These are phyloP conservation scores for Rhamnusium bicolor DNA, from an alignment of 2,888 invertebrate species.

Conservation along the genomic window DNA sequence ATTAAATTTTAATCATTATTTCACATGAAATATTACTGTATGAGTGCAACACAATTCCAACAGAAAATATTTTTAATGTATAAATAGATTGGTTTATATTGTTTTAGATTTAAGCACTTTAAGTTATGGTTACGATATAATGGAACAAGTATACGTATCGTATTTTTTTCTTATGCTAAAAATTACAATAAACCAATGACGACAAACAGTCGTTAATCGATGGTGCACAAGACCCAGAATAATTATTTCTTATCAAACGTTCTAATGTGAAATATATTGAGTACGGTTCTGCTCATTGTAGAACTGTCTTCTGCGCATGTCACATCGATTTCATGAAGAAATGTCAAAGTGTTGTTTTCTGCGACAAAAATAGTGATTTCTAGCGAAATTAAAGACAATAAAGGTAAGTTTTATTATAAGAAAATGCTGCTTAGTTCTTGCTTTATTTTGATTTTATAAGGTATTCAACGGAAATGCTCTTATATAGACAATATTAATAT, in stretches of 20 bases:
- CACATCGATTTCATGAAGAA: slow-evolving; percentile 47
- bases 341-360: slow-evolving; percentile 56
- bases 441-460: neutral
- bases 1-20: no score
- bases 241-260: neutral
- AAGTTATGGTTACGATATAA: no score
- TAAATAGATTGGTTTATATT: no score
- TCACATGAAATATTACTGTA: no score
- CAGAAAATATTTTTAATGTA: no score
- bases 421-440: neutral
- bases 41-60: no score
- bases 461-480: neutral
- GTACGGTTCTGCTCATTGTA: slow-evolving; percentile 40
- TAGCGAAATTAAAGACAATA: slow-evolving; percentile 51
- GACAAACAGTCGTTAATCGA: neutral
- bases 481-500: slow-evolving; percentile 5
- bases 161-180: no score
- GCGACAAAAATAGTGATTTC: slow-evolving; percentile 44
- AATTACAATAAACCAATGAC: no score
- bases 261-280: slow-evolving; percentile 21
- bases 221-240: neutral
- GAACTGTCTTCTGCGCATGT: slow-evolving; percentile 45
- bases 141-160: no score
- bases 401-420: slow-evolving; percentile 48
- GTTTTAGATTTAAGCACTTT: no score